phyloP scores from a whole-genome alignment of 2,888 invertebrate species.

The Lysandra bellargus region DNA sequence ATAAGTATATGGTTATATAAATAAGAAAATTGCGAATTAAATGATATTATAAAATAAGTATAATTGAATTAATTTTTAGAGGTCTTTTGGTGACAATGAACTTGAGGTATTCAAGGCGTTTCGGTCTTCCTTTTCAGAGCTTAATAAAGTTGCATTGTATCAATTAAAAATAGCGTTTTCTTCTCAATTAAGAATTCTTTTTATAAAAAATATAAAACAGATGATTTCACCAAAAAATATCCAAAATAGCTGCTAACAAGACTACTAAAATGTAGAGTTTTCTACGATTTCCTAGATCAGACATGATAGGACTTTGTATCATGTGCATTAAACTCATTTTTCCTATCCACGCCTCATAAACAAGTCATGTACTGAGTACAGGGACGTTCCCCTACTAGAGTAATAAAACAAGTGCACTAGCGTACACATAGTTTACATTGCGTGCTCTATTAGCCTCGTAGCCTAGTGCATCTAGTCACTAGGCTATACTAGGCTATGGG shows the following conservation, averaged over 20 bases:
- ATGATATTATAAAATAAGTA: not conserved
- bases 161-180: not conserved
- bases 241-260: too few species aligned
- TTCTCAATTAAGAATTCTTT: not conserved
- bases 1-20: not conserved
- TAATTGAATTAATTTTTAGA: not conserved
- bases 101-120: not conserved
- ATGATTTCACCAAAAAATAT: too few species aligned
- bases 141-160: not conserved
- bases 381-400: not conserved
- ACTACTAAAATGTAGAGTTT: too few species aligned
- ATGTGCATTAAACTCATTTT: not conserved
- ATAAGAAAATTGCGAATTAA: not conserved
- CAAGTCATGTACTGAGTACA: not conserved
- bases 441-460: not conserved
- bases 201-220: too few species aligned
- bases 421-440: not conserved
- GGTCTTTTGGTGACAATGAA: not conserved
- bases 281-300: too few species aligned
- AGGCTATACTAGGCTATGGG: not conserved
- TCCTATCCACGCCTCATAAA: not conserved
- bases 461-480: not conserved
- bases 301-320: too few species aligned
- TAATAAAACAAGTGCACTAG: not conserved
- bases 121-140: not conserved